A percentile compares a stretch with the other conserved stretches of the same genome.
These are phyloP conservation scores for Sebastolobus altivelis DNA, from an alignment of 2,797 vertebrate species.

Conservation along the genomic window DNA sequence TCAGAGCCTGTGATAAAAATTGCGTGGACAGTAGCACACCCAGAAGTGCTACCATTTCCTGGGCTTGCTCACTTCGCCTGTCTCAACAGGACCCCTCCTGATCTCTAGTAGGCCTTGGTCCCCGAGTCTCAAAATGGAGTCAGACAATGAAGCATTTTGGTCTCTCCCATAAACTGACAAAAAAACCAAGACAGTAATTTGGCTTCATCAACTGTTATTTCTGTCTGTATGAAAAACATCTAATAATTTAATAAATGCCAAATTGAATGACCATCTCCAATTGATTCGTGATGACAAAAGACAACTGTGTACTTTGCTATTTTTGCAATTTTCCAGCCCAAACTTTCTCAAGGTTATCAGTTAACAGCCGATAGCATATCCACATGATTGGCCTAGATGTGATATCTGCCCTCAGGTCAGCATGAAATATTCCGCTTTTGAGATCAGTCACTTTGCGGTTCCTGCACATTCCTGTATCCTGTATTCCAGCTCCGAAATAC, in stretches of 20 bases:
- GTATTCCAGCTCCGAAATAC: slow-evolving; percentile 17
- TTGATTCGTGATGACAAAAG: neutral
- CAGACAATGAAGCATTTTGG: slow-evolving; percentile 19
- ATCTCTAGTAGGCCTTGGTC: slow-evolving; percentile 42
- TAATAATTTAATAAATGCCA: neutral
- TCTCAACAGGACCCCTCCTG: slow-evolving; percentile 75
- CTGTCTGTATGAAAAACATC: neutral
- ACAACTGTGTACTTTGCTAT: neutral
- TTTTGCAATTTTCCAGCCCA: slow-evolving; percentile 9
- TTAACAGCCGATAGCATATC: slow-evolving; percentile 32
- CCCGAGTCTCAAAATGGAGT: slow-evolving; percentile 61
- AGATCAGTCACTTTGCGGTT: slow-evolving; percentile 45
- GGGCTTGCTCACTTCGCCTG: slow-evolving; percentile 71
- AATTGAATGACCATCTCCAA: neutral
- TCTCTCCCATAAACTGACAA: neutral
- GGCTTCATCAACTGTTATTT: neutral
- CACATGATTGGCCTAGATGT: slow-evolving; percentile 61
- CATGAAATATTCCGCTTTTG: slow-evolving; percentile 47
- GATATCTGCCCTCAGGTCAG: slow-evolving; percentile 59
- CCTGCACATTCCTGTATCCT: slow-evolving; percentile 26
- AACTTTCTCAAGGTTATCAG: slow-evolving; percentile 40
- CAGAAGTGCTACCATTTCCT: slow-evolving; percentile 68
- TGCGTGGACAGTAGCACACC: slow-evolving; percentile 75
- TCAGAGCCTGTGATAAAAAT: slow-evolving; percentile 76
- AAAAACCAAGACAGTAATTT: neutral